phyloP scores from a whole-genome alignment of 2,797 vertebrate genomes.

The Tapirus indicus region DNA sequence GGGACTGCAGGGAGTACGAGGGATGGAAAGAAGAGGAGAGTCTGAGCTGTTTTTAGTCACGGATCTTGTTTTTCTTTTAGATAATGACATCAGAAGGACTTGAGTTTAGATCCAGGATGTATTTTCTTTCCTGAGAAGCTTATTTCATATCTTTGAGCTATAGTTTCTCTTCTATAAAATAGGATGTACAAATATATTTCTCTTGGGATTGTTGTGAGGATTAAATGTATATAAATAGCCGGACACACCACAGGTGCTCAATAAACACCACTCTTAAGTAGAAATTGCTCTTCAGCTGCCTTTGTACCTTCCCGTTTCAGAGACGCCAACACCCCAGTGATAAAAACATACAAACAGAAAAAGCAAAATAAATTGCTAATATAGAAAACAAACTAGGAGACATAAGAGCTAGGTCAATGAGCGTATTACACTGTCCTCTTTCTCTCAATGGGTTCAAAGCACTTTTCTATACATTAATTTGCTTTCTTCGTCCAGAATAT shows the following conservation, averaged over 20 bases:
- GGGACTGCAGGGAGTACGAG: neutral
- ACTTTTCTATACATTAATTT: neutral
- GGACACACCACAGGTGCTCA: neutral
- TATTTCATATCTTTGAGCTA: neutral
- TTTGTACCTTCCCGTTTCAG: neutral
- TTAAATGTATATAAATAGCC: neutral
- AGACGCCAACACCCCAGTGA: neutral
- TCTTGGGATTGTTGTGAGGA: neutral
- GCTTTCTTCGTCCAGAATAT: neutral
- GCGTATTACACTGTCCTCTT: neutral
- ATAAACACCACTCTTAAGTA: neutral
- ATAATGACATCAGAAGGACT: neutral
- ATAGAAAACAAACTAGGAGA: neutral
- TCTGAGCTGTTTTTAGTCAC: neutral
- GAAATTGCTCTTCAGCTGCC: neutral
- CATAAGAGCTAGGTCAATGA: neutral
- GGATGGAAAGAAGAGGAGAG: neutral
- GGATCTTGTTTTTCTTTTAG: neutral
- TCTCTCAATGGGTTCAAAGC: neutral
- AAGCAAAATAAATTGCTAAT: neutral
- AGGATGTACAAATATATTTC: neutral
- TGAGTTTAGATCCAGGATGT: neutral
- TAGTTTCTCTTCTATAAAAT: neutral
- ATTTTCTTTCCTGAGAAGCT: neutral
- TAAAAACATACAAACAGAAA: slow-evolving; percentile 13